Conservation (phyloP, 2,797 vertebrate species). For the Danio albolineatus region DNA sequence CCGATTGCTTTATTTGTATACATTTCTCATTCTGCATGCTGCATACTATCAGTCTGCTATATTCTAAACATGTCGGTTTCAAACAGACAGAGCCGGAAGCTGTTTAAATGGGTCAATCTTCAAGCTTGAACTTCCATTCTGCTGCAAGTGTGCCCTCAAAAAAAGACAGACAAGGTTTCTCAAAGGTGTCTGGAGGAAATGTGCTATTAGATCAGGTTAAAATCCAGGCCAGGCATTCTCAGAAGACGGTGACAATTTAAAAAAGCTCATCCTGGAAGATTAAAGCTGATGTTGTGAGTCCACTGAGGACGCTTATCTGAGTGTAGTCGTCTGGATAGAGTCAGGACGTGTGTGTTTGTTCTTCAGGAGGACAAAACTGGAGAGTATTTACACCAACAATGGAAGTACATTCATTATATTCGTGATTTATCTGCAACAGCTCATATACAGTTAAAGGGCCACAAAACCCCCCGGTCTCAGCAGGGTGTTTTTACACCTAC, state of each 20-base stretch:
- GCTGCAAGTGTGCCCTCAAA: background rate
- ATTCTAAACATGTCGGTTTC: background rate
- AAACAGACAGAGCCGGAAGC: background rate
- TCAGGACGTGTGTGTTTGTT: background rate
- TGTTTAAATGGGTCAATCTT: background rate
- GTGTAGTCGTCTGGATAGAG: background rate
- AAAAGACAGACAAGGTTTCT: background rate
- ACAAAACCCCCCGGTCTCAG: too few species aligned
- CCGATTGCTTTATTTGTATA: background rate
- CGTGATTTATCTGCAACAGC: background rate
- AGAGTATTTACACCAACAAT: background rate
- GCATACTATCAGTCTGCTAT: background rate
- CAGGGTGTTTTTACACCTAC: too few species aligned
- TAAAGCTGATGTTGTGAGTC: constrained; percentile 21
- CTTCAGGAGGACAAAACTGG: background rate
- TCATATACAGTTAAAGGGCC: too few species aligned
- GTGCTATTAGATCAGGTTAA: background rate
- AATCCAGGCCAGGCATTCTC: constrained; percentile 10
- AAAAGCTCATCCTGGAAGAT: constrained; percentile 15
- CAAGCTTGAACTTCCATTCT: background rate
- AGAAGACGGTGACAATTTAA: background rate
- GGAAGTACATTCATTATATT: background rate
- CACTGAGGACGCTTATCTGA: background rate
- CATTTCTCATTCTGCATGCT: background rate
- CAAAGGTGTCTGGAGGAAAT: constrained; percentile 14